Evolutionary conservation across 2,888 invertebrate species (phyloP).

Genomic region (Hydrotaea diabolus): DNA sequence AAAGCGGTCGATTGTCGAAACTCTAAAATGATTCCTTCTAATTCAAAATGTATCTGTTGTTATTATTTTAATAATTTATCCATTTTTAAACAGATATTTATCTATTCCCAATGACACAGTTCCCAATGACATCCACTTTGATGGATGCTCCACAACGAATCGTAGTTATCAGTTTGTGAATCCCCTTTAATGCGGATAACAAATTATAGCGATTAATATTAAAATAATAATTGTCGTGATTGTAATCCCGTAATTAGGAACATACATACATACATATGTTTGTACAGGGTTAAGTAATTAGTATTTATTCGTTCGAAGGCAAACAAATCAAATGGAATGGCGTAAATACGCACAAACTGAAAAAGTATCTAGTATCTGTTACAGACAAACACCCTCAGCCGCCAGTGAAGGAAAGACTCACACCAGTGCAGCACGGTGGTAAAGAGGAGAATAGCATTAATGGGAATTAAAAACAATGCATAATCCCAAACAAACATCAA

Average conservation of each 20-base stretch:
- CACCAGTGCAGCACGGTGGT: slow-evolving; percentile 4
- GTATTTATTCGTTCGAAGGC: neutral
- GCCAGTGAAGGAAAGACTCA: no score
- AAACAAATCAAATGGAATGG: neutral
- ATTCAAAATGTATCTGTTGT: no score
- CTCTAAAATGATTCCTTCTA: no score
- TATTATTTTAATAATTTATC: no score
- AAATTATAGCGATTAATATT: neutral
- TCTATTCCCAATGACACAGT: neutral
- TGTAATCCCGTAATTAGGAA: slow-evolving; percentile 7
- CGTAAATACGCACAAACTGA: neutral
- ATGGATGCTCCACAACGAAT: neutral
- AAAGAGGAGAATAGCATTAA: slow-evolving; percentile 51
- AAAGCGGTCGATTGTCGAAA: no score
- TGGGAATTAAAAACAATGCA: slow-evolving; percentile 55
- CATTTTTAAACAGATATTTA: no score
- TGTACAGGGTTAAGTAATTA: no score
- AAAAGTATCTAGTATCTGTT: neutral
- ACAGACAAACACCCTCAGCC: neutral
- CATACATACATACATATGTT: neutral
- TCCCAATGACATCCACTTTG: neutral
- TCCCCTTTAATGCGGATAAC: neutral
- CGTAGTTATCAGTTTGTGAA: neutral
- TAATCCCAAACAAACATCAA: slow-evolving; percentile 51
- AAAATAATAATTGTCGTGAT: slow-evolving; percentile 1